A percentile compares a stretch with the other conserved stretches of the same genome.
Evolutionary conservation across 2,797 vertebrate species (phyloP).

Genomic region (Danio jaintianensis): DNA sequence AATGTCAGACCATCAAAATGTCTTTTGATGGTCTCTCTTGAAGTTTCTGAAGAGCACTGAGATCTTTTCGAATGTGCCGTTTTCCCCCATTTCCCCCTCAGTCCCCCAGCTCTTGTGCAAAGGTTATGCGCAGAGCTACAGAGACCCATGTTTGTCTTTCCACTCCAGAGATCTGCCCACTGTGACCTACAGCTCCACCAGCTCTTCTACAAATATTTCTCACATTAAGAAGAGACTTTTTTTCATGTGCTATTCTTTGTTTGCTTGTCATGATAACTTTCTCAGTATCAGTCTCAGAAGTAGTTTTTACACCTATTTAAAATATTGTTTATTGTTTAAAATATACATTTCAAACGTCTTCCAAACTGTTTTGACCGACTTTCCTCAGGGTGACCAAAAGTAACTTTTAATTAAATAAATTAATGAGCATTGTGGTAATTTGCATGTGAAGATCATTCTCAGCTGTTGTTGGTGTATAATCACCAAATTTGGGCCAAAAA

Average conservation of each 20-base stretch:
- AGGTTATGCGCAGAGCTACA: slow-evolving; percentile 32
- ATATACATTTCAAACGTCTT: neutral
- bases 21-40: neutral
- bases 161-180: slow-evolving; percentile 32
- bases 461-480: too few relatives aligned
- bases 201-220: slow-evolving; percentile 18
- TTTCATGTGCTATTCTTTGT: neutral
- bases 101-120: slow-evolving; percentile 52
- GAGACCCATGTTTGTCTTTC: slow-evolving; percentile 46
- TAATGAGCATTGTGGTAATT: too few relatives aligned
- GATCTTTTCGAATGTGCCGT: neutral
- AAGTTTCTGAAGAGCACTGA: neutral
- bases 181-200: slow-evolving; percentile 14
- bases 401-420: too few relatives aligned
- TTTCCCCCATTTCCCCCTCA: slow-evolving; percentile 63
- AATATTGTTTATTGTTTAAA: too few relatives aligned
- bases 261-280: neutral
- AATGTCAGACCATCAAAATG: too few relatives aligned
- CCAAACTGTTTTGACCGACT: neutral
- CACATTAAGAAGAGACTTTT: slow-evolving; percentile 22
- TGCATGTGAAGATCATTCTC: too few relatives aligned
- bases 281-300: too few relatives aligned
- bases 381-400: too few relatives aligned
- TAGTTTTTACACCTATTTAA: too few relatives aligned
- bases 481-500: too few relatives aligned